Conservation (phyloP, 2,888 invertebrate species). For the Morpho deidamia region DNA sequence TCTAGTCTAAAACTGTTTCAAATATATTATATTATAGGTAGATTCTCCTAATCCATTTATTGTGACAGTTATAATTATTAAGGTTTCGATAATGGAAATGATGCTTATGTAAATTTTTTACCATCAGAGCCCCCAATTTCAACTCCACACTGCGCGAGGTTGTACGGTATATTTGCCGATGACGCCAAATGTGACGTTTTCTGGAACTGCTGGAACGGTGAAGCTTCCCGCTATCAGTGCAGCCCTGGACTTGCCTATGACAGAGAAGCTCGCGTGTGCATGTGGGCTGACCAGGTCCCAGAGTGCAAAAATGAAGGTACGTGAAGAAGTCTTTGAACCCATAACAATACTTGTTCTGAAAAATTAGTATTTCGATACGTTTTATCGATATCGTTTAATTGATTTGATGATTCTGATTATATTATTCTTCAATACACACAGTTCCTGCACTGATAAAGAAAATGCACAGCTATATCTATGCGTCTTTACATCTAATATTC, state of each 20-base stretch:
- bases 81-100: too few species aligned
- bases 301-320: slow-evolving; percentile 94
- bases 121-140: slow-evolving; percentile 88
- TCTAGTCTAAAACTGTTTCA: too few species aligned
- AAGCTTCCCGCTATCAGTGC: slow-evolving; percentile 95
- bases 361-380: too few species aligned
- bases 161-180: slow-evolving; percentile 96
- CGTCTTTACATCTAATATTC: not conserved
- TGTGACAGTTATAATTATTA: too few species aligned
- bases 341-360: too few species aligned
- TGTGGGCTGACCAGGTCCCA: slow-evolving; percentile 97
- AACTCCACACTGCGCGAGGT: slow-evolving; percentile 89
- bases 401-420: too few species aligned
- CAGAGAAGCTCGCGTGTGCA: slow-evolving; percentile 94
- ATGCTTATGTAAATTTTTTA: slow-evolving; percentile 2
- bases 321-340: slow-evolving; percentile 22
- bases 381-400: too few species aligned
- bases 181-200: slow-evolving; percentile 93
- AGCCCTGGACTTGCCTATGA: slow-evolving; percentile 97
- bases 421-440: not conserved
- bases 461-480: not conserved
- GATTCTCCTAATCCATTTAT: too few species aligned
- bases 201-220: slow-evolving; percentile 99
- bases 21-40: too few species aligned
- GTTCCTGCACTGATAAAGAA: not conserved